Conservation (phyloP, 2,797 vertebrate genomes). For the Cyprinella venusta region DNA sequence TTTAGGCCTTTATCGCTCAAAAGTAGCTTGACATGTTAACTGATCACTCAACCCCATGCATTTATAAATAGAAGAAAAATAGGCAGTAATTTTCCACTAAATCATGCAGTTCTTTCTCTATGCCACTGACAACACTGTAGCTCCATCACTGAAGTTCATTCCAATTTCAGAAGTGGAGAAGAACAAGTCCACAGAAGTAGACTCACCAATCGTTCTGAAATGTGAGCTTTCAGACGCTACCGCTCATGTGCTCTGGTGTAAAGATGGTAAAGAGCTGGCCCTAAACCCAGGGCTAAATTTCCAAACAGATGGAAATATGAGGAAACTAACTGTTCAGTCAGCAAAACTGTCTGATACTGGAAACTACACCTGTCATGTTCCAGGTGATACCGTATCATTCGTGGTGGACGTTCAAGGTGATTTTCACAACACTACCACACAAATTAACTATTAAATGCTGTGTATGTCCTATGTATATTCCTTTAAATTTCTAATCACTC, state of each 20-base stretch:
- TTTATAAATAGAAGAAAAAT: not conserved
- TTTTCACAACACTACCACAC: constrained; percentile 55
- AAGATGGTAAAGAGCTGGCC: constrained; percentile 75
- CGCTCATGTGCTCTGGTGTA: constrained; percentile 77
- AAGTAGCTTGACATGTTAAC: constrained; percentile 18
- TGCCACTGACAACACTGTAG: constrained; percentile 67
- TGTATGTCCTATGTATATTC: not conserved
- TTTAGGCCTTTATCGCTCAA: not conserved
- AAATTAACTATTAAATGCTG: constrained; percentile 18
- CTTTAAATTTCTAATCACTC: not conserved
- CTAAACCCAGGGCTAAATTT: constrained; percentile 76
- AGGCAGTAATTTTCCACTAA: constrained; percentile 32
- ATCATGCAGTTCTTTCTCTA: constrained; percentile 53
- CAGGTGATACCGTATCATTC: constrained; percentile 74
- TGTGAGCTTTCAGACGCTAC: constrained; percentile 76
- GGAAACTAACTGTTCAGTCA: constrained; percentile 76
- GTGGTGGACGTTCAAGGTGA: constrained; percentile 79
- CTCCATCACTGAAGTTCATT: constrained; percentile 72
- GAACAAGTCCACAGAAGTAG: constrained; percentile 69
- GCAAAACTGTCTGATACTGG: constrained; percentile 78
- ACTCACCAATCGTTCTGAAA: constrained; percentile 76
- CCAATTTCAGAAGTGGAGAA: constrained; percentile 73
- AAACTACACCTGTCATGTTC: constrained; percentile 76
- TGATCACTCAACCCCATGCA: not conserved
- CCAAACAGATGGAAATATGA: constrained; percentile 71